Evolutionary conservation across 2,113 vertebrate genomes (phyloP).

Genomic region (Mobula hypostoma): DNA sequence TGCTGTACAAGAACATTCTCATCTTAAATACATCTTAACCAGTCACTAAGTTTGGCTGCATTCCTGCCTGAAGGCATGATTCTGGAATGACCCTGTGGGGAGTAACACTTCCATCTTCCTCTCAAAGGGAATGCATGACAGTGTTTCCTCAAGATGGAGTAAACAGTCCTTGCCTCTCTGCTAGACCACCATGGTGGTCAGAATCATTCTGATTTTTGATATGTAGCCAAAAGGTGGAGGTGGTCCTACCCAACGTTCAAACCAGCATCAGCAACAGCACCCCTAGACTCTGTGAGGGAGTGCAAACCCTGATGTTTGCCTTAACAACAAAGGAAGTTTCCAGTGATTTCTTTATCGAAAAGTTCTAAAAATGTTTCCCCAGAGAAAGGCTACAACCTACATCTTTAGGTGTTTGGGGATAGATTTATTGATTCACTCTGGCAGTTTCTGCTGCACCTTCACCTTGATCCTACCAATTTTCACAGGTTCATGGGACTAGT

Average conservation of each 20-base stretch:
- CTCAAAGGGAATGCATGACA: not conserved
- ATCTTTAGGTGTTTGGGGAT: not conserved
- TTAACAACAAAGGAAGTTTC: no score
- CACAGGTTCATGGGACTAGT: not conserved
- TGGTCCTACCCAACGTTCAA: not conserved
- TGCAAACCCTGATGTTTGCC: no score
- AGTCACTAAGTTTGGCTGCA: not conserved
- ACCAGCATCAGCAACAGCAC: not conserved
- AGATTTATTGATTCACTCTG: not conserved
- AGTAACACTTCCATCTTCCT: not conserved
- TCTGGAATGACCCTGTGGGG: not conserved
- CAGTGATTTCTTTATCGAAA: not conserved
- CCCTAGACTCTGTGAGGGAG: no score
- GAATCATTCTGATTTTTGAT: not conserved
- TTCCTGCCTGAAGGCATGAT: not conserved
- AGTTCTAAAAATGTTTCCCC: not conserved
- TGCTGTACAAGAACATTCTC: not conserved
- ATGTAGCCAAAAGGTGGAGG: not conserved
- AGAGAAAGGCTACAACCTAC: not conserved
- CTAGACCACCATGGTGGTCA: not conserved
- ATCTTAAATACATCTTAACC: not conserved
- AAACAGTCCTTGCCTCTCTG: not conserved
- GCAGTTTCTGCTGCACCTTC: not conserved
- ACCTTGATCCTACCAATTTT: not conserved
- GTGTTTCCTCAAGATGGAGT: not conserved